phyloP scores from a whole-genome alignment of 2,113 vertebrate species.

The Neodon shergylaensis region DNA sequence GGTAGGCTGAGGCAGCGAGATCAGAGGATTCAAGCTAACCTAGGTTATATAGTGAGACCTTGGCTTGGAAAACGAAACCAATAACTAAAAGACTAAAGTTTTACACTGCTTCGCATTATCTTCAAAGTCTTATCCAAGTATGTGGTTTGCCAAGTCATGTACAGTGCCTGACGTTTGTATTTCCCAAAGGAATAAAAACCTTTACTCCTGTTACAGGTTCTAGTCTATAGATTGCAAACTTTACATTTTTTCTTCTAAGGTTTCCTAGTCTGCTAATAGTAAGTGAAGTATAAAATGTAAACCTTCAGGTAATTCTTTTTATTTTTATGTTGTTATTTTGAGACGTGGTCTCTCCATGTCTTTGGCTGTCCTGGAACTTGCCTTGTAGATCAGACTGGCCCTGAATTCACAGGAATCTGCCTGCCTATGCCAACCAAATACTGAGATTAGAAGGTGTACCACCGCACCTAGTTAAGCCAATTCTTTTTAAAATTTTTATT shows the following conservation, averaged over 20 bases:
- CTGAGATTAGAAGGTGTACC: background rate
- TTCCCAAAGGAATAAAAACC: background rate
- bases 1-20: background rate
- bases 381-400: background rate
- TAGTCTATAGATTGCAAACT: background rate
- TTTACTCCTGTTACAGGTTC: background rate
- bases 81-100: background rate
- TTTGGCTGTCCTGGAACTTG: background rate
- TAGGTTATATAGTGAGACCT: background rate
- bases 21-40: background rate
- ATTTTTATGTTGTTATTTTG: background rate
- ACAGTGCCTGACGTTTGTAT: background rate
- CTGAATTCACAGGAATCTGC: background rate
- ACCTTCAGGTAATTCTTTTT: background rate
- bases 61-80: background rate
- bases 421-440: background rate
- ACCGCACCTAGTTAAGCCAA: background rate
- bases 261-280: constrained; percentile 28
- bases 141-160: background rate
- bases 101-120: background rate
- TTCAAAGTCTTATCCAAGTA: background rate
- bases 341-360: background rate
- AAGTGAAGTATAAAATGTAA: constrained; percentile 14
- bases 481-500: background rate
- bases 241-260: background rate